Conservation (phyloP, 2,888 invertebrate genomes). For the Phaonia tiefii region DNA sequence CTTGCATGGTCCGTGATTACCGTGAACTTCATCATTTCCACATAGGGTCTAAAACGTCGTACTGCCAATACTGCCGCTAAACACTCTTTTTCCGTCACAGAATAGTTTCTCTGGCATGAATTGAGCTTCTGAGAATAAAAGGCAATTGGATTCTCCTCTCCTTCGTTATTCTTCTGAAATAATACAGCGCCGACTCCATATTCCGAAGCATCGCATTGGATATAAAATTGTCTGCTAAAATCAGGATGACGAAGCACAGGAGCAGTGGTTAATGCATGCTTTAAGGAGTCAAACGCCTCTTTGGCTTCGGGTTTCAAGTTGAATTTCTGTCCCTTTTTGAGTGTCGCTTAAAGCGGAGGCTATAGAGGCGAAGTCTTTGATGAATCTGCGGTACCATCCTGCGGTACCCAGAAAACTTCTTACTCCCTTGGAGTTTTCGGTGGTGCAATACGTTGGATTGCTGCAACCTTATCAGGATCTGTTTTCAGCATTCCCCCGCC, state of each 20-base stretch:
- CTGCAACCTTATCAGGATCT: not conserved
- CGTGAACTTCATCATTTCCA: slow-evolving; percentile 40
- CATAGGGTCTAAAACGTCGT: slow-evolving; percentile 48
- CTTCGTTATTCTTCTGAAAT: slow-evolving; percentile 36
- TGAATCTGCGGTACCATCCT: slow-evolving; percentile 51
- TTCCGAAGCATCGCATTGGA: slow-evolving; percentile 62
- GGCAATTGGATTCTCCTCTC: slow-evolving; percentile 34
- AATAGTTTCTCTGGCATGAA: slow-evolving; percentile 34
- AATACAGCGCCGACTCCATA: slow-evolving; percentile 43
- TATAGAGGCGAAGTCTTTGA: slow-evolving; percentile 29
- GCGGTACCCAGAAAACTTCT: slow-evolving; percentile 47
- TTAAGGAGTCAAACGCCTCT: slow-evolving; percentile 44
- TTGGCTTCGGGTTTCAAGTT: slow-evolving; percentile 44
- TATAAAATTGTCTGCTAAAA: slow-evolving; percentile 51
- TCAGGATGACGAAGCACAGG: slow-evolving; percentile 57
- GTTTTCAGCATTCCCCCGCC: slow-evolving; percentile 47
- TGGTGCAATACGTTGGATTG: slow-evolving; percentile 1
- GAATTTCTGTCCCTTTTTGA: slow-evolving; percentile 48
- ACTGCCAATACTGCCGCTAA: slow-evolving; percentile 42
- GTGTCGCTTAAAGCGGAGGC: slow-evolving; percentile 29
- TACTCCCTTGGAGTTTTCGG: slow-evolving; percentile 21
- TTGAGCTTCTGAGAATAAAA: slow-evolving; percentile 34
- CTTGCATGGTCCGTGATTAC: slow-evolving; percentile 18
- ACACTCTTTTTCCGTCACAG: slow-evolving; percentile 54
- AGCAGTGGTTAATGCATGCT: slow-evolving; percentile 47